These are phyloP conservation scores for Dinomys branickii DNA, from an alignment of 2,113 vertebrate genomes.

Conservation along the genomic window DNA sequence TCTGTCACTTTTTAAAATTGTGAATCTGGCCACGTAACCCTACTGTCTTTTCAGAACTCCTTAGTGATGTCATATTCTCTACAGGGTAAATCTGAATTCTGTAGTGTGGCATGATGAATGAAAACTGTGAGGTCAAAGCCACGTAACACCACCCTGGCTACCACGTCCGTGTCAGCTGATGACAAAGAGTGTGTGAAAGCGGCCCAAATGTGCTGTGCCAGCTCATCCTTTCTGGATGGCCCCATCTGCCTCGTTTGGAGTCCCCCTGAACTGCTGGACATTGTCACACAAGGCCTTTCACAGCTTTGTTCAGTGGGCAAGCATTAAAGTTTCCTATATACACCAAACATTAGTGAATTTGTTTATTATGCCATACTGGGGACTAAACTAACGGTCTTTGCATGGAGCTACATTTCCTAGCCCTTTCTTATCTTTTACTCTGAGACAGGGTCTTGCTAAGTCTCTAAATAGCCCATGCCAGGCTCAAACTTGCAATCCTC, in stretches of 20 bases:
- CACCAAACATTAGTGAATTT: background rate
- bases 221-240: background rate
- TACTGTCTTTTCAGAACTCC: background rate
- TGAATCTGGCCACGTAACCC: background rate
- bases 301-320: background rate
- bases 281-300: background rate
- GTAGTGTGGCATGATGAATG: background rate
- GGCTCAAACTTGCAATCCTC: background rate
- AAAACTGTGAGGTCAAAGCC: too few species aligned
- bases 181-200: background rate
- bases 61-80: background rate
- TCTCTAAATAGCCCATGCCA: background rate
- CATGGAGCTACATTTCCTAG: background rate
- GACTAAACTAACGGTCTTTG: background rate
- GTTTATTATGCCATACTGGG: background rate
- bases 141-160: too few species aligned
- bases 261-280: background rate
- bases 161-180: background rate
- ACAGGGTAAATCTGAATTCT: background rate
- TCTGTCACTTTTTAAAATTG: background rate
- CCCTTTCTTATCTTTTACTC: background rate
- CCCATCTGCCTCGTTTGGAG: background rate
- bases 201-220: background rate
- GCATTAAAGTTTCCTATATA: background rate
- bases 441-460: background rate